A percentile compares a stretch with the other conserved stretches of the same genome.
These are phyloP conservation scores for Gymnosoma rotundatum DNA, from an alignment of 2,888 invertebrate species.

Conservation along the genomic window DNA sequence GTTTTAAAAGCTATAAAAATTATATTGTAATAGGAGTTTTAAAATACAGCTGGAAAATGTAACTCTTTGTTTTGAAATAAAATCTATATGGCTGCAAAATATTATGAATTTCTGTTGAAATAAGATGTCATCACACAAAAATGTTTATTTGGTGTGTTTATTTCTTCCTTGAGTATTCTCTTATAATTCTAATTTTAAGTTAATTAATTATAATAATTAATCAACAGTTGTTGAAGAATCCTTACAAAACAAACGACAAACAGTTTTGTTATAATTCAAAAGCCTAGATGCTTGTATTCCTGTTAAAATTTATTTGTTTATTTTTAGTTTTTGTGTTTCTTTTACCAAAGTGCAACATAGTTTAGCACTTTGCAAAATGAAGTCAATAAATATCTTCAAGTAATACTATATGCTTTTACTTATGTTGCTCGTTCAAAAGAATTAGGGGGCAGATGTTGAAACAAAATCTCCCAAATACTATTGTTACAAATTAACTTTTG, in stretches of 20 bases:
- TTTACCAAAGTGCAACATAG: conserved; percentile 50
- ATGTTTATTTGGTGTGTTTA: too few relatives aligned
- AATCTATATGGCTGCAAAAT: too few relatives aligned
- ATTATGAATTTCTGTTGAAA: too few relatives aligned
- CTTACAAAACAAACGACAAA: background rate
- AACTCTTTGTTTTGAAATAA: too few relatives aligned
- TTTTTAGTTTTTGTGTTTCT: conserved; percentile 1
- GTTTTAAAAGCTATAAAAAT: too few relatives aligned
- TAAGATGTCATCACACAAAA: too few relatives aligned
- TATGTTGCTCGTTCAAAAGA: background rate
- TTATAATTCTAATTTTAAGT: too few relatives aligned
- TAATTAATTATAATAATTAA: too few relatives aligned
- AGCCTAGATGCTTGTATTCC: background rate
- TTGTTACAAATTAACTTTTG: conserved; percentile 67
- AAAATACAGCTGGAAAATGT: too few relatives aligned
- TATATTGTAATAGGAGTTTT: too few relatives aligned
- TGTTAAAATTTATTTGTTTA: conserved; percentile 13
- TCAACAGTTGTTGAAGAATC: background rate
- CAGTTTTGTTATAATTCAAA: background rate
- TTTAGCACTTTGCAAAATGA: conserved; percentile 65
- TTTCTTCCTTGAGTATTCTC: too few relatives aligned
- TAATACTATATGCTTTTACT: background rate
- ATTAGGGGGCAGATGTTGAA: background rate
- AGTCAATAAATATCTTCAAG: conserved; percentile 43
- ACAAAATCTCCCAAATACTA: conserved; percentile 41